Percentiles rank a stretch among this genome's conserved stretches.
phyloP scores from a whole-genome alignment of 2,797 vertebrate species.

The Neomorphus geoffroyi region DNA sequence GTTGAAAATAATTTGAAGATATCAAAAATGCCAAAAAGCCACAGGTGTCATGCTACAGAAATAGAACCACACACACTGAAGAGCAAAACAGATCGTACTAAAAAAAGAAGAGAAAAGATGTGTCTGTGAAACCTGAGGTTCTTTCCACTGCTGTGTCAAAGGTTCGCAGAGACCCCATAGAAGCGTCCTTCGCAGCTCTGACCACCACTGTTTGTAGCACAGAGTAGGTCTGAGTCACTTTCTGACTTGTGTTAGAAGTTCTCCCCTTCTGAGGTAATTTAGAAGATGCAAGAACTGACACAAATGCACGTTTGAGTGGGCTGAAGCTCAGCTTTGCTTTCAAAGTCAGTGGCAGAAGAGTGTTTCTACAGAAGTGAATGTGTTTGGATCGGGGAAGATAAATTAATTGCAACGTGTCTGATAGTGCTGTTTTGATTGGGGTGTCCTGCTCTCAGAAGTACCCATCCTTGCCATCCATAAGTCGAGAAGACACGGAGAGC shows the following conservation, averaged over 20 bases:
- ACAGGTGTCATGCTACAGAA: neutral
- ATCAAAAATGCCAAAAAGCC: neutral
- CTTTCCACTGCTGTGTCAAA: neutral
- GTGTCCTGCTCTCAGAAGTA: neutral
- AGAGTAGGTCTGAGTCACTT: neutral
- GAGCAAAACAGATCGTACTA: neutral
- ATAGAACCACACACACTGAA: neutral
- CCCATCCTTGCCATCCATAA: neutral
- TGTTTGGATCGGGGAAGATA: slow-evolving; percentile 38
- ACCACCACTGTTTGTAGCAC: neutral
- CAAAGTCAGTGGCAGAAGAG: neutral
- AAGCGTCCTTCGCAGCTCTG: neutral
- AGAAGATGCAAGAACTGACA: neutral
- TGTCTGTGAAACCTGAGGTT: neutral
- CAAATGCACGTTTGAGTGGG: neutral
- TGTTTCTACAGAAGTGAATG: neutral
- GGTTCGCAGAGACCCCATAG: neutral
- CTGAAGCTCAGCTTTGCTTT: neutral
- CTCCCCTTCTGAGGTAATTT: neutral
- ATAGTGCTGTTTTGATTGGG: neutral
- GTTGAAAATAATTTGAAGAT: neutral
- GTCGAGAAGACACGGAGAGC: neutral
- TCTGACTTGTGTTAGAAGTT: neutral
- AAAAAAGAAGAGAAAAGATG: neutral
- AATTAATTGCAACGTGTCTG: neutral